Base-by-base conservation (phyloP, 2,888 invertebrate species). In the Amblyjoppa fuscipennis region DNA sequence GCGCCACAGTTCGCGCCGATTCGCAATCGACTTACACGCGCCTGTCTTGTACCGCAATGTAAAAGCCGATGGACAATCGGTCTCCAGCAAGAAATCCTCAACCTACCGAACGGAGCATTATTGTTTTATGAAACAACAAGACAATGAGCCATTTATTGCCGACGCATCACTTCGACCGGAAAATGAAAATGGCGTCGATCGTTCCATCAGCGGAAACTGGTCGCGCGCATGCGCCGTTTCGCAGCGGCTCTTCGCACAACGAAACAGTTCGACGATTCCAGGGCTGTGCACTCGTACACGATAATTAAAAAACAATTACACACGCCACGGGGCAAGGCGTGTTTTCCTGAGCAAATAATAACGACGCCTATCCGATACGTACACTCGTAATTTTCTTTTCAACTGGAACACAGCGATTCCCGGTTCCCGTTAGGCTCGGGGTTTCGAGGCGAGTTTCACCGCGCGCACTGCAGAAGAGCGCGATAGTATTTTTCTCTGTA, bases 311-410 rank as follows among this genome's bases (percentile, higher is more conserved):
- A 71, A 80, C 79, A 68, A 75, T 80, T 49, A 80, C 73, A 16
- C 56, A 59, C 41, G 41, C 16, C 13, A 31, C 31, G 28, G 31
- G 16, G 34, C 34, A 34, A 64, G 64, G 59, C 59, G 74, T 45
- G 25, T 75, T 31, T 25, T 68, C 13, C 38, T 13, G 59, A 70
- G 71, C 51, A 71, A 38, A 79, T 79, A 79, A 71, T 71, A 79
- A 31, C 38, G 69, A 70, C 71, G 79, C 69, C 41, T 69, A 25
- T 25, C 59, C 25, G 59, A 59, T 59, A 59, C 28, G 4, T 59
- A 73, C 70, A 53, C 84, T 80, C 64, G 80, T 76, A n/a, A 76
- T 76, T 76, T 84, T 84, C 38, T 76, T 76, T 76, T 76, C 64
- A 80, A 59, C 64, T 38, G 51, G 20, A 68, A 70, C 49, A n/a